Evolutionary conservation across 2,797 vertebrate species (phyloP).

Genomic region (Chelmon rostratus): DNA sequence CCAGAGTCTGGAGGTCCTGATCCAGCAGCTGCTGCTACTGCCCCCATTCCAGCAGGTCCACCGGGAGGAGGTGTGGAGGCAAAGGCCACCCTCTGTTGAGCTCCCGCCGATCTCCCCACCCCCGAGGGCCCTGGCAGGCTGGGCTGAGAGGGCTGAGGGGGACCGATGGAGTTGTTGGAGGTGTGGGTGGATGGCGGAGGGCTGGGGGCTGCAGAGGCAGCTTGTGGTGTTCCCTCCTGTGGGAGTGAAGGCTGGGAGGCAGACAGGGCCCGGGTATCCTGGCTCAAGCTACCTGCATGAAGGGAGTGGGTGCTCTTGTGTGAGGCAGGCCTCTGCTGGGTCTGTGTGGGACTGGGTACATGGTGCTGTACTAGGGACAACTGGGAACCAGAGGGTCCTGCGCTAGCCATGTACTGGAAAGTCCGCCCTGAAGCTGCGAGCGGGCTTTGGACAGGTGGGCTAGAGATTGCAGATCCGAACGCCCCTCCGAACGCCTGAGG

Average conservation of each 20-base stretch:
- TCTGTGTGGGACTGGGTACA: slow-evolving; percentile 86
- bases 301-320: slow-evolving; percentile 90
- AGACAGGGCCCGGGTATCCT: slow-evolving; percentile 89
- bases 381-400: slow-evolving; percentile 89
- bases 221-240: slow-evolving; percentile 82
- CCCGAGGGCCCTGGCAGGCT: slow-evolving; percentile 82
- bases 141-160: slow-evolving; percentile 78
- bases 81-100: slow-evolving; percentile 81
- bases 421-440: slow-evolving; percentile 86
- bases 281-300: slow-evolving; percentile 89
- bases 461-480: slow-evolving; percentile 80
- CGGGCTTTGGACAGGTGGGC: slow-evolving; percentile 88
- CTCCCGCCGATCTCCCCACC: slow-evolving; percentile 75
- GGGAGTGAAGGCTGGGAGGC: slow-evolving; percentile 94
- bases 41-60: slow-evolving; percentile 74
- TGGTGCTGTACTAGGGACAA: slow-evolving; percentile 93
- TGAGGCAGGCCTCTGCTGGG: slow-evolving; percentile 88
- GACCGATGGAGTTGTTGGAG: slow-evolving; percentile 88
- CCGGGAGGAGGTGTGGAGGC: slow-evolving; percentile 83
- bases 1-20: slow-evolving; percentile 86
- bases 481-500: slow-evolving; percentile 81
- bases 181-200: slow-evolving; percentile 87
- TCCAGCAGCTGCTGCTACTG: slow-evolving; percentile 77
- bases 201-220: slow-evolving; percentile 80
- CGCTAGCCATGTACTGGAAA: slow-evolving; percentile 84